These are phyloP conservation scores for Clarias magur DNA, from an alignment of 2,113 vertebrate species.

Conservation along the genomic window DNA sequence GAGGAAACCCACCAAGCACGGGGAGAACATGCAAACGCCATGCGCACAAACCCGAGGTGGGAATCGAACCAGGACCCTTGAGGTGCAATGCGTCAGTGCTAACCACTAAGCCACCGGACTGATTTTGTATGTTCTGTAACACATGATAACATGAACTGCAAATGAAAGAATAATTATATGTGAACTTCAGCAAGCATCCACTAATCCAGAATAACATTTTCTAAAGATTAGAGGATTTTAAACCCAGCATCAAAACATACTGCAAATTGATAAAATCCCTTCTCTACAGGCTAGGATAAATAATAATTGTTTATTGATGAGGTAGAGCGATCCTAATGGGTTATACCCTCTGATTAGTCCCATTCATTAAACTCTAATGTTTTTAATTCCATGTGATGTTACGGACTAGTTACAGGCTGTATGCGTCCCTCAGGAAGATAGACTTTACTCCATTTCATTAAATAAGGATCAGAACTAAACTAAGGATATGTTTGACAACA, in stretches of 20 bases:
- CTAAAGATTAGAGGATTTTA: not conserved
- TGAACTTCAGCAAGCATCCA: not conserved
- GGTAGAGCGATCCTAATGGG: not conserved
- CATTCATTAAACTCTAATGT: not conserved
- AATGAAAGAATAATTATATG: not conserved
- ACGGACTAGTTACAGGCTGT: not conserved
- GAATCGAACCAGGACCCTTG: no score
- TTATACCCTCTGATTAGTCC: not conserved
- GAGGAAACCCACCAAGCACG: no score
- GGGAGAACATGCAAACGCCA: no score
- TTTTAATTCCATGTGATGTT: not conserved
- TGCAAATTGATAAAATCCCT: not conserved
- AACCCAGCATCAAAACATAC: not conserved
- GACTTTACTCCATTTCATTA: not conserved
- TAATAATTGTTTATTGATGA: slow-evolving; percentile 3
- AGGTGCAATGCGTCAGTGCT: no score
- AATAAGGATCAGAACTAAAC: not conserved
- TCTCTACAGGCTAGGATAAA: not conserved
- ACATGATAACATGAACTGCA: not conserved
- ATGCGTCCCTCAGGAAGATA: not conserved
- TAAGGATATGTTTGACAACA: no score
- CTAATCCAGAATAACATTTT: not conserved
- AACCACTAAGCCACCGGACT: no score
- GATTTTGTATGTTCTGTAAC: not conserved
- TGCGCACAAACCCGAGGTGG: no score